Percentiles rank a stretch among this genome's conserved stretches.
These are phyloP conservation scores for Lasioglossum baleicum DNA, from an alignment of 1,140 invertebrate species.

Conservation along the genomic window DNA sequence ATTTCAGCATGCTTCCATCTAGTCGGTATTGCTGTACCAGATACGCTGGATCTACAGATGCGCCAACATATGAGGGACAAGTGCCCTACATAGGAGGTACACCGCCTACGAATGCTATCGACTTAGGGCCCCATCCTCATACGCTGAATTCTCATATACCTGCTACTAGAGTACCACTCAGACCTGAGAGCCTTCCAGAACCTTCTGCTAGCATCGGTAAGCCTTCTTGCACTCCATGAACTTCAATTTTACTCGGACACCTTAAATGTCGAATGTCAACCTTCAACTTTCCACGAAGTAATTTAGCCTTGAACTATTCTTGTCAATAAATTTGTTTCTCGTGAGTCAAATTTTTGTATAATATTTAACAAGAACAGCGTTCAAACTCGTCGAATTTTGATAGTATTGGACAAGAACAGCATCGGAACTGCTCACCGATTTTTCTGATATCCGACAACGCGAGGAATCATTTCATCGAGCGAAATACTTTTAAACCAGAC, in stretches of 20 bases:
- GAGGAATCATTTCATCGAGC: no score
- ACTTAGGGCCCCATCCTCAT: slow-evolving; percentile 51
- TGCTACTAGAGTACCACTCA: slow-evolving; percentile 52
- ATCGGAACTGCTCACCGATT: no score
- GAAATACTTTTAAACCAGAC: no score
- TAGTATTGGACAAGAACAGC: no score
- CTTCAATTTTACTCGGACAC: not conserved
- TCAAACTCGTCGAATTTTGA: no score
- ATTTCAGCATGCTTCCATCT: slow-evolving; percentile 31
- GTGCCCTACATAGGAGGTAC: slow-evolving; percentile 63
- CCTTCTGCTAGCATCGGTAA: slow-evolving; percentile 64
- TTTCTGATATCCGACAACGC: no score
- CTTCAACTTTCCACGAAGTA: no score
- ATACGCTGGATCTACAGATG: slow-evolving; percentile 37
- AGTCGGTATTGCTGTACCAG: slow-evolving; percentile 45
- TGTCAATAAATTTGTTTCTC: no score
- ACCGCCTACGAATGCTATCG: slow-evolving; percentile 47
- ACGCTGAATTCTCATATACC: slow-evolving; percentile 51
- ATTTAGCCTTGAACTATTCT: no score
- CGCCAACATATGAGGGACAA: slow-evolving; percentile 65
- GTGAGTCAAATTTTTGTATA: no score
- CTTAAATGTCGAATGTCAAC: no score
- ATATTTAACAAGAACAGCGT: no score
- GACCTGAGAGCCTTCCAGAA: slow-evolving; percentile 63
- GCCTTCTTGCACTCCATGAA: slow-evolving; percentile 19